phyloP scores from a whole-genome alignment of 2,797 vertebrate species.

The Limosa lapponica region DNA sequence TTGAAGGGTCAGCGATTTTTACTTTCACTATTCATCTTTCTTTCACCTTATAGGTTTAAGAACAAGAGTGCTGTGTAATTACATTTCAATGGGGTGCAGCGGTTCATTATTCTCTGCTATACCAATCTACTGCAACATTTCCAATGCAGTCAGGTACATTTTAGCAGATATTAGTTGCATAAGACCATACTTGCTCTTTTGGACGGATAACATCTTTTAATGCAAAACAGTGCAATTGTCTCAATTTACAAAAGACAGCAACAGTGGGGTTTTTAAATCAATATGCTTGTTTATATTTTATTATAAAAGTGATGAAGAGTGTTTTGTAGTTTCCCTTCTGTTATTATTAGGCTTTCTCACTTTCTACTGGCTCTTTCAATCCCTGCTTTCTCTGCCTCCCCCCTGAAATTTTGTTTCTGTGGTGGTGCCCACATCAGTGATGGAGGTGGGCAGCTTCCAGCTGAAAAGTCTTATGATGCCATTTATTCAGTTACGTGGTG shows the following conservation, averaged over 20 bases:
- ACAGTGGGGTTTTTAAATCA: slow-evolving; percentile 59
- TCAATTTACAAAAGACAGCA: slow-evolving; percentile 75
- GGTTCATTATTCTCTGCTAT: slow-evolving; percentile 93
- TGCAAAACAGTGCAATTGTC: slow-evolving; percentile 74
- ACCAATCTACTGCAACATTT: slow-evolving; percentile 90
- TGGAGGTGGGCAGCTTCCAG: slow-evolving; percentile 72
- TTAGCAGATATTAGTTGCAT: slow-evolving; percentile 80
- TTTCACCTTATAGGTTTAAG: slow-evolving; percentile 90
- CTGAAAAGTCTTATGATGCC: slow-evolving; percentile 52
- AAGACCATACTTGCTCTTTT: slow-evolving; percentile 76
- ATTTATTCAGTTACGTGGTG: not conserved
- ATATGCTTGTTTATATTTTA: slow-evolving; percentile 68
- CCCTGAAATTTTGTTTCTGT: slow-evolving; percentile 39
- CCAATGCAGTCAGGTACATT: slow-evolving; percentile 91
- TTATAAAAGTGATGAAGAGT: slow-evolving; percentile 44
- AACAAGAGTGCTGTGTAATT: slow-evolving; percentile 96
- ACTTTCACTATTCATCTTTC: slow-evolving; percentile 97
- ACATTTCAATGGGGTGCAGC: slow-evolving; percentile 93
- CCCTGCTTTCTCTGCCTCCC: not conserved
- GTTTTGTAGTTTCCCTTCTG: slow-evolving; percentile 2
- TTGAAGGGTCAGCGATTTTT: slow-evolving; percentile 97
- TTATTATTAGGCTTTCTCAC: slow-evolving; percentile 13
- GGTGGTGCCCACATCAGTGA: slow-evolving; percentile 60
- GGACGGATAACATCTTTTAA: slow-evolving; percentile 75
- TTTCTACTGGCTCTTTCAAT: not conserved